phyloP scores from a whole-genome alignment of 1,140 invertebrate species.

The Pseudobourletiella spinata region DNA sequence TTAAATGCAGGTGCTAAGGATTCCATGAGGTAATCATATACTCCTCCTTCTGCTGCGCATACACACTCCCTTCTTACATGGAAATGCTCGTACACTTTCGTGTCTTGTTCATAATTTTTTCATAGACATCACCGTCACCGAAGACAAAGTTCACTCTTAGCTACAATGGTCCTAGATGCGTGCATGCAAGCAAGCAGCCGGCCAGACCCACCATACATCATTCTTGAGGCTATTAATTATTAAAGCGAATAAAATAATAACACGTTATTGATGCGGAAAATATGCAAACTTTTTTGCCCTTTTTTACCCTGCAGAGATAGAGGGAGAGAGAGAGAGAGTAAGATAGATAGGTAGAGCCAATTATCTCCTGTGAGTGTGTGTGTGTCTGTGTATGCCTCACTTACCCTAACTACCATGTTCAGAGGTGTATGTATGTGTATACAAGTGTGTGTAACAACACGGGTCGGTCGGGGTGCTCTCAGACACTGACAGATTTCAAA shows the following conservation, averaged over 20 bases:
- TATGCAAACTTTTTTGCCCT: slow-evolving; percentile 1
- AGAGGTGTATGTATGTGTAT: no score
- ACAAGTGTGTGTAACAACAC: no score
- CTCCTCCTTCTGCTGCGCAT: background rate
- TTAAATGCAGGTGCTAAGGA: no score
- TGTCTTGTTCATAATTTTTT: background rate
- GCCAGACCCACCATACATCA: background rate
- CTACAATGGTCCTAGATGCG: background rate
- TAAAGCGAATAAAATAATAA: background rate
- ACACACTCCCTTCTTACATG: background rate
- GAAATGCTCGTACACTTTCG: background rate
- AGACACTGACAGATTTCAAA: background rate
- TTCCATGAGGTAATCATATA: no score
- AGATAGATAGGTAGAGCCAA: background rate
- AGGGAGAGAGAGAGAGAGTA: background rate
- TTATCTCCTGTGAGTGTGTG: no score
- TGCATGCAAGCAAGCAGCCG: background rate
- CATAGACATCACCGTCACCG: background rate
- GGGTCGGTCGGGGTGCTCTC: no score
- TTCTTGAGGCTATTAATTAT: background rate
- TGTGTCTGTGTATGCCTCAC: no score
- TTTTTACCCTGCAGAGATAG: background rate
- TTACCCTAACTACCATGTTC: background rate
- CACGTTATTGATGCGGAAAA: slow-evolving; percentile 1
- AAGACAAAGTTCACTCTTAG: background rate